Conservation (phyloP, 2,113 vertebrate species). For the Orthonyx spaldingii region DNA sequence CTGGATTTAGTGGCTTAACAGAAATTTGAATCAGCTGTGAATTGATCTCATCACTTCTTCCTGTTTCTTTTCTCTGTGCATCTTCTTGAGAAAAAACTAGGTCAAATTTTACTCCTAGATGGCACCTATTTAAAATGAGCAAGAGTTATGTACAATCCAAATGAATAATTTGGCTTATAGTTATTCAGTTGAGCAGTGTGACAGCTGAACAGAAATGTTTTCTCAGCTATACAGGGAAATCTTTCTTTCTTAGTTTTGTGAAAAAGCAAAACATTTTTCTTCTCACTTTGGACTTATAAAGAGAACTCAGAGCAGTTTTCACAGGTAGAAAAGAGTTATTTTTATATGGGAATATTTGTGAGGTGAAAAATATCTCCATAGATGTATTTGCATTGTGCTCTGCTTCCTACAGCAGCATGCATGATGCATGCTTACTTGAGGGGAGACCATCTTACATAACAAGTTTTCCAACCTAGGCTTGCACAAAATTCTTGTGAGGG, state of each 20-base stretch:
- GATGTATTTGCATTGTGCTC: background rate
- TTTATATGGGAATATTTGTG: background rate
- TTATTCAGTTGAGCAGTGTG: background rate
- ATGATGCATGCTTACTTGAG: background rate
- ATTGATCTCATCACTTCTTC: background rate
- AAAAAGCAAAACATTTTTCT: background rate
- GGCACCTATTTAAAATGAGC: background rate
- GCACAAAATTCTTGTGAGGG: background rate
- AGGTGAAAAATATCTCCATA: background rate
- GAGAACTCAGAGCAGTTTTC: background rate
- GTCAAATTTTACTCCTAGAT: background rate
- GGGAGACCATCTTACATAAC: background rate
- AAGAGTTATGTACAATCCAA: background rate
- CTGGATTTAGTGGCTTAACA: background rate
- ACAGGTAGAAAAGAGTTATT: background rate
- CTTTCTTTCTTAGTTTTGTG: slow-evolving; percentile 6
- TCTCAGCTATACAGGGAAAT: background rate
- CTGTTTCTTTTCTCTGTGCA: background rate
- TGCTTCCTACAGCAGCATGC: background rate
- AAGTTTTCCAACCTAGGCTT: background rate
- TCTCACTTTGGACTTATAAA: background rate
- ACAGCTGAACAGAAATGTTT: slow-evolving; percentile 4
- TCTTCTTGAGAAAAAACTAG: background rate
- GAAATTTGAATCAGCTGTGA: background rate
- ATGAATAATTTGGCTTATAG: background rate